Evolutionary conservation across 1,140 invertebrate genomes (phyloP), one percentile per base, ranked within the genome.

Genomic region (Scaptodrosophila lebanonensis): DNA sequence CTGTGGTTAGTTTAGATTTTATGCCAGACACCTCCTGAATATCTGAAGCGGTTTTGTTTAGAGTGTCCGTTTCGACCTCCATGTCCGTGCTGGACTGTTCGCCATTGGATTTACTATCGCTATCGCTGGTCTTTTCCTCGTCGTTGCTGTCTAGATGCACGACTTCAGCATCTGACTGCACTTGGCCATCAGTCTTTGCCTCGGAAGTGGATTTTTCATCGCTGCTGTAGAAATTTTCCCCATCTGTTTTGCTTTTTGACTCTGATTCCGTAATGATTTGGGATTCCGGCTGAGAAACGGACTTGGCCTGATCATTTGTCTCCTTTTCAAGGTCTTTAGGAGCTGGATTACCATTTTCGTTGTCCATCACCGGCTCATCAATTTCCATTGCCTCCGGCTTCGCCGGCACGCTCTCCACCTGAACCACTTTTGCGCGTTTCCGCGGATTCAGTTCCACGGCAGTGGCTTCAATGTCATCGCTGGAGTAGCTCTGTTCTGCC

Each of bases 401-500:
- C 3, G 1, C 13, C n/a, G 6, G 7, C 2, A 16, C 16, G n/a
- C 15, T 6, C 12, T 44, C 16, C 9, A 11, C 16, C n/a, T 27
- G 13, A 1, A 5, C 6, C 22, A 67, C 48, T 39, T 71, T 85
- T 0, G 27, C 32, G 0, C 54, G 60, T 49, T 85, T 86, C 4
- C 54, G 71, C 0, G 83, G 75, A 51, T 83, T 82, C 0, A 69
- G 38, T 16, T 84, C 52, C 11, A 45, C 57, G 13, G 69, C 58
- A 6, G 64, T 27, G 9, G 22, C 54, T 27, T 83, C 75, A 5
- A 66, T 72, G 5, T 84, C 79, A 49, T 85, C 83, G 42, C 72
- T 79, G 2, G 66, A 79, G 35, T 71, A 60, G 11, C 60, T 66
- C 38, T 39, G 54, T 4, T 62, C 2, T 6, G 20, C 15, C 4